These are phyloP conservation scores for Sciaenops ocellatus DNA, from an alignment of 2,797 vertebrate species.

Conservation along the genomic window DNA sequence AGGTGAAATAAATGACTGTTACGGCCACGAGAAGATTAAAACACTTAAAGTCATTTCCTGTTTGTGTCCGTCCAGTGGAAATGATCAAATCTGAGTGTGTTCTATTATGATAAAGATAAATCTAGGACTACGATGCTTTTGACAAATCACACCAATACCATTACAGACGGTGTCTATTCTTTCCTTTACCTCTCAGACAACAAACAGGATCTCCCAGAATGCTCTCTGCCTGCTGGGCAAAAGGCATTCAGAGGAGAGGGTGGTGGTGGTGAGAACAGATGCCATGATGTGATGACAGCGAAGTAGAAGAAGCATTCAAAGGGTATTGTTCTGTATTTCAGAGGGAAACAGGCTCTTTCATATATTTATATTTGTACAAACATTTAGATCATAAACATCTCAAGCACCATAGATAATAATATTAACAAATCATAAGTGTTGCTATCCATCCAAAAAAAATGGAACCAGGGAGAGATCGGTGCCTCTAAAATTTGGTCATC, in stretches of 20 bases:
- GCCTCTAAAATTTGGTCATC: conserved; percentile 47
- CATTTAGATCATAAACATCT: conserved; percentile 87
- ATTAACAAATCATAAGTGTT: conserved; percentile 76
- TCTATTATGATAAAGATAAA: not conserved
- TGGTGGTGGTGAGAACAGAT: conserved; percentile 11
- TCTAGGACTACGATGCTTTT: conserved; percentile 23
- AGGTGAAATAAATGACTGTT: not conserved
- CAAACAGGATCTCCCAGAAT: conserved; percentile 51
- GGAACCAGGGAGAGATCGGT: conserved; percentile 84
- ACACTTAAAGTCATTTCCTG: conserved; percentile 13
- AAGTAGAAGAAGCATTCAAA: conserved; percentile 81
- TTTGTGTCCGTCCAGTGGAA: conserved; percentile 15
- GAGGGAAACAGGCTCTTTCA: conserved; percentile 77
- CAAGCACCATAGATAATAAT: conserved; percentile 86
- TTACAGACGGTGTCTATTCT: conserved; percentile 17
- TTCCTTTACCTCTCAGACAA: conserved; percentile 36
- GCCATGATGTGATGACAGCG: conserved; percentile 37
- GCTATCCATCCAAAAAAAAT: conserved; percentile 72
- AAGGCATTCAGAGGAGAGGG: conserved; percentile 34
- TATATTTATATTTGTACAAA: conserved; percentile 86
- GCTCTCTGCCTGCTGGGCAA: conserved; percentile 40
- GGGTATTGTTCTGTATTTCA: conserved; percentile 63
- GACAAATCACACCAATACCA: conserved; percentile 20
- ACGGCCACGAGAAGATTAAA: conserved; percentile 4
- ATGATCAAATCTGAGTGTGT: conserved; percentile 1